These are phyloP conservation scores for Alces alces DNA, from an alignment of 2,113 vertebrate species.

Conservation along the genomic window DNA sequence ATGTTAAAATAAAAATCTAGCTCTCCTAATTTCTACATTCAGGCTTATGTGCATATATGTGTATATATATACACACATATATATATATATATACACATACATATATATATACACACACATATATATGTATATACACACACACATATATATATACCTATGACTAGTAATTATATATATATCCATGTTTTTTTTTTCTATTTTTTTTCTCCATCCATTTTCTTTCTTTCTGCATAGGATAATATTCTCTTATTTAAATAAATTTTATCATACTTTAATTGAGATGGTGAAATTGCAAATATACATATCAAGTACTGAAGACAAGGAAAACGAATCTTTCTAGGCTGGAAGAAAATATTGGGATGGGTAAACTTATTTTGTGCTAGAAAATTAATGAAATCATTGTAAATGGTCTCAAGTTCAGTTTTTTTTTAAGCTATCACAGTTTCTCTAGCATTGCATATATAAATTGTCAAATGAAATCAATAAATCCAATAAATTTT, in stretches of 20 bases:
- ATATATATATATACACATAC: too few species aligned
- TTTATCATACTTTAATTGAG: not conserved
- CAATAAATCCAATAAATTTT: not conserved
- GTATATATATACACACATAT: too few species aligned
- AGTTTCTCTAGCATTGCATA: not conserved
- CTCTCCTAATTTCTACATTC: not conserved
- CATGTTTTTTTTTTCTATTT: not conserved
- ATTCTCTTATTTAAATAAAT: not conserved
- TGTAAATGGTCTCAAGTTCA: not conserved
- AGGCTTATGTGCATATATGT: not conserved
- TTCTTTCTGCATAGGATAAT: not conserved
- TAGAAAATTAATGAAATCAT: conserved; percentile 16
- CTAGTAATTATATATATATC: not conserved
- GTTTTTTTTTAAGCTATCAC: not conserved
- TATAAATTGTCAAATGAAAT: conserved; percentile 19
- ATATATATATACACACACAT: too few species aligned
- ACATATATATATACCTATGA: not conserved
- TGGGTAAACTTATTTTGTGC: not conserved
- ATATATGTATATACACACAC: not conserved
- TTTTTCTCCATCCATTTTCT: not conserved
- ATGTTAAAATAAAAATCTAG: not conserved
- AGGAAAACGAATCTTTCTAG: not conserved
- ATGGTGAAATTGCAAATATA: not conserved
- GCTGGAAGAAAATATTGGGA: conserved; percentile 8
- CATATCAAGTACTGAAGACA: not conserved